A percentile compares a stretch with the other conserved stretches of the same genome.
phyloP scores from a whole-genome alignment of 1,140 invertebrate species.

The Apocrypta bakeri region DNA sequence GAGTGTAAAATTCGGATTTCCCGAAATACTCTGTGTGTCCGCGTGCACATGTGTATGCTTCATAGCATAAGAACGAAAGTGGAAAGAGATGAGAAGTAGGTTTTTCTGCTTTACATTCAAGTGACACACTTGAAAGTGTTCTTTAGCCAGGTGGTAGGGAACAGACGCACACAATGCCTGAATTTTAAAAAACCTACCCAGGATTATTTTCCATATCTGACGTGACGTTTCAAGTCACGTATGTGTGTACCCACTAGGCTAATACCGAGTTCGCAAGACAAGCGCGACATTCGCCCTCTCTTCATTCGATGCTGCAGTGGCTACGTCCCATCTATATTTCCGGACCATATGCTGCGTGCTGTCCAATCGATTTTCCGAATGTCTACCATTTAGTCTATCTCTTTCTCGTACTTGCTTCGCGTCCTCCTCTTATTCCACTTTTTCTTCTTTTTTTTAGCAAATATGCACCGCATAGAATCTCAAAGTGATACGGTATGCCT shows the following conservation, averaged over 20 bases:
- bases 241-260: slow-evolving; percentile 13
- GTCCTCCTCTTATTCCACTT: neutral
- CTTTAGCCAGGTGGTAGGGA: neutral
- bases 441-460: neutral
- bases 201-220: slow-evolving; percentile 48
- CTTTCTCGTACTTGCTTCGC: neutral
- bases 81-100: neutral
- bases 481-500: slow-evolving; percentile 16
- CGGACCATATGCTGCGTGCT: neutral
- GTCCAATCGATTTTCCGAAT: slow-evolving; percentile 34
- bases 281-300: neutral
- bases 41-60: too few species aligned
- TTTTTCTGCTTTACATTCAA: slow-evolving; percentile 43
- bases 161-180: slow-evolving; percentile 6
- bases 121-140: slow-evolving; percentile 6
- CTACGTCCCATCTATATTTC: slow-evolving; percentile 20
- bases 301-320: neutral
- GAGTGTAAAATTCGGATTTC: too few species aligned
- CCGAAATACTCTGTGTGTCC: too few species aligned
- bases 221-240: slow-evolving; percentile 46
- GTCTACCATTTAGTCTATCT: slow-evolving; percentile 20
- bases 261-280: slow-evolving; percentile 25
- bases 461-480: slow-evolving; percentile 26
- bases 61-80: neutral
- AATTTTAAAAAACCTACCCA: slow-evolving; percentile 38